Base-by-base conservation (phyloP, 2,797 vertebrate species). In the Carapus acus region DNA sequence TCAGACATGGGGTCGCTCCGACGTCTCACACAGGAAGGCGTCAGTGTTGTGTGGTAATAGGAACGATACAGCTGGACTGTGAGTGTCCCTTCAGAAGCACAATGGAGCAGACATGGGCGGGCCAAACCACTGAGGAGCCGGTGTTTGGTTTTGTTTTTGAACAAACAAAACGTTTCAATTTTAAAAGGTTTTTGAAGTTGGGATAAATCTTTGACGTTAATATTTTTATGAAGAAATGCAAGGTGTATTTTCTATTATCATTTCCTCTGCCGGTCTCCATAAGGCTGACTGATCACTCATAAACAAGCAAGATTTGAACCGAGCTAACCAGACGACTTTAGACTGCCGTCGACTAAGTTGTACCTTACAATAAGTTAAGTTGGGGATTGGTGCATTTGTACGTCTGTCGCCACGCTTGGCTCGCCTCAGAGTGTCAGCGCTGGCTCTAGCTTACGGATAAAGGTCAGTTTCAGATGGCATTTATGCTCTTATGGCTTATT, bases 11-110 rank as follows among this genome's bases (percentile, higher is more conserved):
- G n/a, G n/a, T n/a, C n/a, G n/a, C n/a, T n/a, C n/a, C n/a, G n/a
- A n/a, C n/a, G n/a, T n/a, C n/a, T n/a, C n/a, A n/a, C n/a, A n/a
- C n/a, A n/a, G n/a, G n/a, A n/a, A n/a, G n/a, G 45, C 6, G 7
- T 16, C 16, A 16, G 34, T 50, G 18, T 29, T 22, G 37, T 58
- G 60, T 52, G 54, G 56, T 54, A 31, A 22, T 12, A 31, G 23
- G 52, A 62, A n/a, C 24, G 34, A 49, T 47, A 56, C 74, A 77
- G 73, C 74, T 68, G 74, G 77, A 69, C 68, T 76, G 73, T 42
- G 21, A 52, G 34, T 60, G 49, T 51, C 62, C 72, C 71, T 75
- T 69, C 53, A 64, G 50, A 78, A 84, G 83, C 79, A 82, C 82
- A 81, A 82, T 71, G 33, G 16, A 19, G 38, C 40, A 48, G 55